Percentiles rank a stretch among this genome's conserved stretches.
phyloP scores from a whole-genome alignment of 2,797 vertebrate genomes.

The Muscicapa striata region DNA sequence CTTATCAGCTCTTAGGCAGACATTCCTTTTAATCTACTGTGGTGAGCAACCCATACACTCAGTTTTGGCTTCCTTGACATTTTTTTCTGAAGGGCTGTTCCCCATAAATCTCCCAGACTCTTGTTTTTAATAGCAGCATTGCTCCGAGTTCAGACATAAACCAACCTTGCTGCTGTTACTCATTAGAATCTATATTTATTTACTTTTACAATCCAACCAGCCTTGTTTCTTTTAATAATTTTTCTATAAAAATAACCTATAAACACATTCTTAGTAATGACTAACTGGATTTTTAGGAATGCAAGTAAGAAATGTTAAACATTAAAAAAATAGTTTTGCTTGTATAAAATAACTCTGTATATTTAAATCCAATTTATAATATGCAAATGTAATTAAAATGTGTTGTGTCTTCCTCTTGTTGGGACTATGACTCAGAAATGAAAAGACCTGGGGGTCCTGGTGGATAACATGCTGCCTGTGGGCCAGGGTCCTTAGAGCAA shows the following conservation, averaged over 20 bases:
- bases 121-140: not conserved
- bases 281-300: not conserved
- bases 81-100: not conserved
- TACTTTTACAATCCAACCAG: not conserved
- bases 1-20: not conserved
- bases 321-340: not conserved
- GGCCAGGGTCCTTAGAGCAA: rapidly evolving
- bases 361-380: not conserved
- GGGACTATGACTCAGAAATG: not conserved
- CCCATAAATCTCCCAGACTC: not conserved
- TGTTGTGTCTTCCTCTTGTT: not conserved
- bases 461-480: rapidly evolving
- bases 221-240: not conserved
- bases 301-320: not conserved
- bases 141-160: not conserved
- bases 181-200: not conserved
- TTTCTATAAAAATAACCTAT: not conserved
- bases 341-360: not conserved
- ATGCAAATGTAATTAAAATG: not conserved
- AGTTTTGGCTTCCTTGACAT: not conserved
- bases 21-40: not conserved
- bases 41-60: not conserved
- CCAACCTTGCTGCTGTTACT: not conserved
- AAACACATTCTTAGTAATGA: not conserved
- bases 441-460: not conserved